Conservation (phyloP, 2,797 vertebrate species). For the Anguilla pacifica region DNA sequence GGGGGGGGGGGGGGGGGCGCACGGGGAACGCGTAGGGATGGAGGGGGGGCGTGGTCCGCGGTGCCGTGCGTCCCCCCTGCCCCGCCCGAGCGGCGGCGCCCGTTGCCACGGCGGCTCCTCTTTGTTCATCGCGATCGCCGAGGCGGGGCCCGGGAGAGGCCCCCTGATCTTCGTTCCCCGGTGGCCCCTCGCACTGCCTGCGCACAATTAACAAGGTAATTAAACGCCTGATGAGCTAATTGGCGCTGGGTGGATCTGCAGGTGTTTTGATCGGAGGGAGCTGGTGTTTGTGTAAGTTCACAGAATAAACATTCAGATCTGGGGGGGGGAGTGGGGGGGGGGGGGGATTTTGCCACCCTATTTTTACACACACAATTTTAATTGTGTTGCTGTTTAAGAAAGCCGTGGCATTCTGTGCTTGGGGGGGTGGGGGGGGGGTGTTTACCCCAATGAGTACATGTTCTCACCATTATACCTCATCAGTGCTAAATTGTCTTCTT, state of each 20-base stretch:
- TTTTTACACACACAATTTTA: constrained; percentile 44
- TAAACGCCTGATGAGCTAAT: constrained; percentile 99
- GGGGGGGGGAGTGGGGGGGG: not conserved
- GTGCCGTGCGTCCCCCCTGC: constrained; percentile 43
- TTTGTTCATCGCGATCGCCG: constrained; percentile 77
- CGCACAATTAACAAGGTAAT: constrained; percentile 99
- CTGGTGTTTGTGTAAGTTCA: constrained; percentile 67
- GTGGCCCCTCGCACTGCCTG: constrained; percentile 88
- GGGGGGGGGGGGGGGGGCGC: constrained; percentile 30
- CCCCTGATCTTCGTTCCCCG: constrained; percentile 80
- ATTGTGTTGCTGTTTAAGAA: constrained; percentile 44
- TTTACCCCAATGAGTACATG: not conserved
- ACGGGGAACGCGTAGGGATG: not conserved
- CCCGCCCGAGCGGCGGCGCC: constrained; percentile 47
- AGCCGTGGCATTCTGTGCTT: constrained; percentile 15
- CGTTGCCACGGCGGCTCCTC: constrained; percentile 60
- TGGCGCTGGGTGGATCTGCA: constrained; percentile 96
- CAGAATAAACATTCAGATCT: constrained; percentile 59
- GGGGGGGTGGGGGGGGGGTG: not conserved
- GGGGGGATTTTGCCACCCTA: constrained; percentile 42
- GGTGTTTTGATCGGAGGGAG: constrained; percentile 81
- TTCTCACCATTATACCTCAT: not conserved
- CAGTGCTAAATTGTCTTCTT: not conserved
- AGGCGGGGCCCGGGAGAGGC: constrained; percentile 70
- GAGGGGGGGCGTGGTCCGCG: not conserved